A percentile compares a stretch with the other conserved stretches of the same genome.
These are phyloP conservation scores for Polia nebulosa DNA, from an alignment of 2,888 invertebrate genomes.

Conservation along the genomic window DNA sequence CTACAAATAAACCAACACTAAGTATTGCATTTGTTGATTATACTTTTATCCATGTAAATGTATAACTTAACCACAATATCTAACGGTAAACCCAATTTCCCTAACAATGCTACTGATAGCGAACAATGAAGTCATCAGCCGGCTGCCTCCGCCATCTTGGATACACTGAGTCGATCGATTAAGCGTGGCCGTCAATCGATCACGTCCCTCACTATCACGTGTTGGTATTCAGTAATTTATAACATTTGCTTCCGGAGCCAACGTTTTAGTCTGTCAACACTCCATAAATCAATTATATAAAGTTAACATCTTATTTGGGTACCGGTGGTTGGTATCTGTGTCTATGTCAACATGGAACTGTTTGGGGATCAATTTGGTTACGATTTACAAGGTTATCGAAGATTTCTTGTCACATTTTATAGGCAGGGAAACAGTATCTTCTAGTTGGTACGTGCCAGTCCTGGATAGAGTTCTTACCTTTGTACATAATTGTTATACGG, in stretches of 20 bases:
- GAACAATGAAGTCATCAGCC: slow-evolving; percentile 79
- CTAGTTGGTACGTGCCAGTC: background rate
- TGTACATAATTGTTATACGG: background rate
- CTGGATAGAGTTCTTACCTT: background rate
- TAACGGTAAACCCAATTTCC: slow-evolving; percentile 60
- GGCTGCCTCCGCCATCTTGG: slow-evolving; percentile 75
- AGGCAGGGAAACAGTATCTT: background rate
- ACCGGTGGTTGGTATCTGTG: slow-evolving; percentile 56
- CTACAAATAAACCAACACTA: no score
- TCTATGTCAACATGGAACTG: slow-evolving; percentile 50
- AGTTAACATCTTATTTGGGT: slow-evolving; percentile 81
- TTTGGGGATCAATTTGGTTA: slow-evolving; percentile 32
- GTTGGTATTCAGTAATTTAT: slow-evolving; percentile 83
- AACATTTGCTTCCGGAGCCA: slow-evolving; percentile 86
- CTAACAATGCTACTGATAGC: slow-evolving; percentile 68
- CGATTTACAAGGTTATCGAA: slow-evolving; percentile 26
- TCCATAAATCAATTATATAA: slow-evolving; percentile 88
- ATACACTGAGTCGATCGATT: slow-evolving; percentile 79
- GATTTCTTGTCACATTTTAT: background rate
- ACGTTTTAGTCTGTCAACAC: slow-evolving; percentile 84
- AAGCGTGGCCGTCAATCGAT: slow-evolving; percentile 77
- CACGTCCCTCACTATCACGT: slow-evolving; percentile 78
- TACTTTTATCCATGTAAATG: background rate
- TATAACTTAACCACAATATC: slow-evolving; percentile 6
- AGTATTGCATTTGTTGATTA: no score